Evolutionary conservation across 2,797 vertebrate species (phyloP), one percentile per base, ranked within the genome.

Genomic region (Sebastiscus tertius): DNA sequence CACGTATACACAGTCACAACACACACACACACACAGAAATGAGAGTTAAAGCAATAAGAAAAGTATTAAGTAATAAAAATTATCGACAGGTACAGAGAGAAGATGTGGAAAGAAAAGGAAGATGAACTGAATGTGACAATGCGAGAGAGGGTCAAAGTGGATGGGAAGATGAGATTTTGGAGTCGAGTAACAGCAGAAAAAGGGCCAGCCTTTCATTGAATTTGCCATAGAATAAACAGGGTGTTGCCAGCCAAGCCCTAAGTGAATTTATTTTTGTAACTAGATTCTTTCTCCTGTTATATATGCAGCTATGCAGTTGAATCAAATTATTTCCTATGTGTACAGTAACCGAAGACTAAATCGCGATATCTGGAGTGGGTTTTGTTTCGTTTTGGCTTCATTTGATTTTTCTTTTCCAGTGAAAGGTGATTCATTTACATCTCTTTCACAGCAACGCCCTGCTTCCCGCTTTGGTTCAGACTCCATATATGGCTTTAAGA

Each of bases 201-300:
- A 75, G 56, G 33, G 18, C 62, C 60, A 75, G 80, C 78, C 88
- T 90, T 83, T 91, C 86, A 87, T 88, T 88, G 63, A 67, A 85
- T 87, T 89, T 81, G 20, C 78, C 83, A 79, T 84, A 82, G 75
- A 90, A 89, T 89, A 93, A 91, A 92, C 91, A 93, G 75, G 80
- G 82, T 84, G 87, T 90, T 84, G 62, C 84, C 85, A 82, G 81
- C 71, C 82, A 78, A 83, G 78, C 73, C 81, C 63, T 60, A 18
- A 75, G 77, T 75, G 27, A 79, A 80, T 91, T 85, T 92, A 89
- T 90, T 89, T 92, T 87, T 75, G 39, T 64, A 88, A 76, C 79
- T 36, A 56, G 54, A 71, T 33, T 88, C 26, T 82, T 59, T 81
- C 70, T 79, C 26, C 24, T 64, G 42, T 65, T 75, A 59, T 62